Evolutionary conservation across 2,888 invertebrate species (phyloP), one percentile per base, ranked within the genome.

Genomic region (Tenthredo amoena): DNA sequence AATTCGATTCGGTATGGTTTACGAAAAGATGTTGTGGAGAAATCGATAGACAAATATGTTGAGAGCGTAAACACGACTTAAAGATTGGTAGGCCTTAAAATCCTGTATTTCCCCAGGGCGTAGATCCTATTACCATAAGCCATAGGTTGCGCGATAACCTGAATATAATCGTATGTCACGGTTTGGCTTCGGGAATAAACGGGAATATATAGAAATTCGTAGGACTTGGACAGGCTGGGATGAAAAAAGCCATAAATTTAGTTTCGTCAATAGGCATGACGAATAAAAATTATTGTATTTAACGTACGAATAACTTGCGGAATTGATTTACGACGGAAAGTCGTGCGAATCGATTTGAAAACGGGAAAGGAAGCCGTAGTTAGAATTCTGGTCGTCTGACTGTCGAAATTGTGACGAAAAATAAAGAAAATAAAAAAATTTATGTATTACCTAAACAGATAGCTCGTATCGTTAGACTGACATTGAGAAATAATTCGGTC

Each of bases 121-220:
- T 65, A 43, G n/a, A 81, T 81, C 81, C 81, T 81, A 81, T 81
- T 81, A 81, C 81, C 81, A 65, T 65, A 65, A 81, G 81, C 81
- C 81, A 65, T 81, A 65, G 81, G 81, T 65, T 62, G 81, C 62
- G 81, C 77, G 81, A 81, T 81, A 81, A 81, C 81, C 81, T 58
- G 81, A 81, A 81, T 81, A 65, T 81, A 81, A 81, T 81, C 81
- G 81, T 81, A 81, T 81, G 62, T 81, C 81, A 81, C 77, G 55
- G 77, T 77, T 34, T 50, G 77, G 50, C 77, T 77, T 77, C 77
- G 50, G 77, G 26, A 77, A 77, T 10, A 43, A 50, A 26, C 34
- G 77, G 77, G 55, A 77, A 77, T 26, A 77, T 26, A 21, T 0
- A 68, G 18, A 68, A 68, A 18, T 68, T 34, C 26, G 31, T 68